These are phyloP conservation scores for Lucilia cuprina DNA, from an alignment of 1,140 invertebrate genomes.

Conservation along the genomic window DNA sequence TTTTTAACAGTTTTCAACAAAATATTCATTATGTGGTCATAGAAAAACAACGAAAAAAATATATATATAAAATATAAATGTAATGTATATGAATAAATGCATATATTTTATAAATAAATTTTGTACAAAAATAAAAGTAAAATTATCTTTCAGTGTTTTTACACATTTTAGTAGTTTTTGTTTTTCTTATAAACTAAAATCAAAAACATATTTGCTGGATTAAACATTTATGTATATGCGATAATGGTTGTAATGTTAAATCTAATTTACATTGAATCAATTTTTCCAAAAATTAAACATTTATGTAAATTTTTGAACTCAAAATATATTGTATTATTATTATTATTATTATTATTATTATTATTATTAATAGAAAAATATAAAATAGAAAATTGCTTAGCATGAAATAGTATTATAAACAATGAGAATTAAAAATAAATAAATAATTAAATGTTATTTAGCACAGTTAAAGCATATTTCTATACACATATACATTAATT, in stretches of 20 bases:
- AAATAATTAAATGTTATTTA: too few species aligned
- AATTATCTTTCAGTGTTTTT: not conserved
- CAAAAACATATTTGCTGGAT: not conserved
- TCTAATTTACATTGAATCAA: not conserved
- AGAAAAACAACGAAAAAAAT: not conserved
- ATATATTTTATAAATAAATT: not conserved
- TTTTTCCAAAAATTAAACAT: not conserved
- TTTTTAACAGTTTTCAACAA: not conserved
- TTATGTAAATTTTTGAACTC: not conserved
- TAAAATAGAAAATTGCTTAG: too few species aligned
- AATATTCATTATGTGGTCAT: constrained; percentile 2
- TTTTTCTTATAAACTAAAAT: not conserved
- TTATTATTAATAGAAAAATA: too few species aligned
- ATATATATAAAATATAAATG: not conserved
- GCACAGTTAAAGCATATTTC: too few species aligned
- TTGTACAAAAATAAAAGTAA: too few species aligned
- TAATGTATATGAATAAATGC: not conserved
- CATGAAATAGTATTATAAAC: too few species aligned
- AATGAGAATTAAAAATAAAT: too few species aligned
- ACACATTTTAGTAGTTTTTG: not conserved
- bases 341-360: too few species aligned
- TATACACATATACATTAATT: too few species aligned
- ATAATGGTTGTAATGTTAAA: constrained; percentile 28
- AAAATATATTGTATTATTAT: too few species aligned
- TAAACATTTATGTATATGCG: constrained; percentile 1